Conservation (phyloP, 2,797 vertebrate genomes). For the Sebastes baramenuke region DNA sequence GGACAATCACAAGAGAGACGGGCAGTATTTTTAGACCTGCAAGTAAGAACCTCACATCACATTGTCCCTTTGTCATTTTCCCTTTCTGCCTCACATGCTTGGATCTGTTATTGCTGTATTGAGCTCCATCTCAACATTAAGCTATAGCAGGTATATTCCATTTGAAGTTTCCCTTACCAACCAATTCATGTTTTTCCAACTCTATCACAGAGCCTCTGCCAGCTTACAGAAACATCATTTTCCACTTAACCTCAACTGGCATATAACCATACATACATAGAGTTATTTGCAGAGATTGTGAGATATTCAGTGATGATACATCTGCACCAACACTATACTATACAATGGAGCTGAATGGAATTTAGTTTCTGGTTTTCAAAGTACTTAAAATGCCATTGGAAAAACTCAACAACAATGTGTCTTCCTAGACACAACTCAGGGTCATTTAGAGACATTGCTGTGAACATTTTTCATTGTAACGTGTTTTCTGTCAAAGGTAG, state of each 20-base stretch:
- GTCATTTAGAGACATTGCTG: neutral
- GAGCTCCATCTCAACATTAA: neutral
- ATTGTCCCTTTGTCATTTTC: conserved; percentile 33
- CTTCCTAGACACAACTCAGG: neutral
- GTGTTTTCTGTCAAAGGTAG: neutral
- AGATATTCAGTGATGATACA: neutral
- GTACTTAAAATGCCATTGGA: neutral
- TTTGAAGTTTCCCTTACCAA: neutral
- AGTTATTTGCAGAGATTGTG: neutral
- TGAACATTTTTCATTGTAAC: neutral
- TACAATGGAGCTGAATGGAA: neutral
- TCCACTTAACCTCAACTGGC: neutral
- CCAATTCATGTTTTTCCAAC: neutral
- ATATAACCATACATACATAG: neutral
- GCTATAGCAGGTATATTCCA: neutral
- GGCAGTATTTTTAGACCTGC: conserved; percentile 69
- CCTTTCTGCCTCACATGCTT: conserved; percentile 21
- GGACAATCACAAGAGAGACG: conserved; percentile 51
- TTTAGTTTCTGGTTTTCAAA: neutral
- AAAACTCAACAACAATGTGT: neutral
- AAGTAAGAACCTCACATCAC: conserved; percentile 47
- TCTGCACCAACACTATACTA: neutral
- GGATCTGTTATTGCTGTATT: neutral
- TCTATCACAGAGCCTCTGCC: neutral
- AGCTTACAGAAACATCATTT: neutral